Conservation (phyloP, 1,140 invertebrate genomes). For the Macrobrachium nipponense region DNA sequence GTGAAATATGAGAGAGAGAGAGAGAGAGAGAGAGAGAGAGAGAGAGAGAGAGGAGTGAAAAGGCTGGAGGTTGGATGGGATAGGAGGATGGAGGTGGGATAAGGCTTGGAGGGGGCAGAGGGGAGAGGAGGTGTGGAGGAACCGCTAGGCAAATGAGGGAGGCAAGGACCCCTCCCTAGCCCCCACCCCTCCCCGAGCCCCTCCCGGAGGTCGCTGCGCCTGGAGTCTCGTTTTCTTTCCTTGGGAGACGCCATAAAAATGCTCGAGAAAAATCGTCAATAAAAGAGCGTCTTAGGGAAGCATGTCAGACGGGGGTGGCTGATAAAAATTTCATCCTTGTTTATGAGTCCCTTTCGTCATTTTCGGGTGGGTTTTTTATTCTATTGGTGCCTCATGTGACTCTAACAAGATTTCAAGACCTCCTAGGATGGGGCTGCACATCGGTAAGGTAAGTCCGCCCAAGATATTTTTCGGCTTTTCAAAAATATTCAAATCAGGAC, state of each 20-base stretch:
- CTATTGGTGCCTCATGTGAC: conserved; percentile 45
- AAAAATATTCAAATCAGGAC: conserved; percentile 62
- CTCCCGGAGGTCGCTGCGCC: conserved; percentile 39
- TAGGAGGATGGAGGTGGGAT: not conserved
- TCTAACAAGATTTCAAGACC: conserved; percentile 26
- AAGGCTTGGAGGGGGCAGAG: not conserved
- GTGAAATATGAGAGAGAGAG: conserved; percentile 30
- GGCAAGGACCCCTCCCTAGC: conserved; percentile 27
- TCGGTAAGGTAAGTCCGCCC: conserved; percentile 44
- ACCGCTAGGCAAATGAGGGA: conserved; percentile 46
- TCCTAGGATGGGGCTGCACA: conserved; percentile 27
- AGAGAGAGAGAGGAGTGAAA: conserved; percentile 24
- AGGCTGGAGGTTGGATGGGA: conserved; percentile 3
- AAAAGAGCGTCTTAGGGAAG: conserved; percentile 62
- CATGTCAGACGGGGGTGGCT: conserved; percentile 60
- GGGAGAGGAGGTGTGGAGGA: conserved; percentile 26
- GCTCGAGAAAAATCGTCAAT: conserved; percentile 62
- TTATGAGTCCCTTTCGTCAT: conserved; percentile 55
- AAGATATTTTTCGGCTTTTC: conserved; percentile 51
- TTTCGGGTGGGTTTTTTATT: conserved; percentile 44
- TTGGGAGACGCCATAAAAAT: conserved; percentile 62
- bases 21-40: conserved; percentile 50
- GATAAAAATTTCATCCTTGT: conserved; percentile 61
- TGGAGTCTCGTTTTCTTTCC: conserved; percentile 54
- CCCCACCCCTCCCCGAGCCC: not conserved